phyloP scores from a whole-genome alignment of 2,797 vertebrate species.

The Threskiornis aethiopicus region DNA sequence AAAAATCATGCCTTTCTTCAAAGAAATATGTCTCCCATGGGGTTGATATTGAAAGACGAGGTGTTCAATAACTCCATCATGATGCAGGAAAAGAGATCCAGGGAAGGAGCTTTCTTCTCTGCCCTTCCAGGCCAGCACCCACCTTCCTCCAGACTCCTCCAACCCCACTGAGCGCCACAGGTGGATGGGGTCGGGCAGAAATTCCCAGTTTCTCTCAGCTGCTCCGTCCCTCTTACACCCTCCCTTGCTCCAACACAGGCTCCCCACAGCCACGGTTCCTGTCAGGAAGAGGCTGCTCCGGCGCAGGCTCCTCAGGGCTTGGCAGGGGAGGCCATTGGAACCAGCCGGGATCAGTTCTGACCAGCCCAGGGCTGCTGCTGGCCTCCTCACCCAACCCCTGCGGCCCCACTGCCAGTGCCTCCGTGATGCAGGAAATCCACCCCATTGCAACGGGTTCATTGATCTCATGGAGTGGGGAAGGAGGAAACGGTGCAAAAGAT shows the following conservation, averaged over 20 bases:
- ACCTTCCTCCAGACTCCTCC: no score
- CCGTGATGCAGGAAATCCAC: fast-evolving
- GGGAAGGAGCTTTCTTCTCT: not conserved
- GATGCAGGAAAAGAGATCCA: not conserved
- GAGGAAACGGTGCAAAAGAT: not conserved
- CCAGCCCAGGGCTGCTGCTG: not conserved
- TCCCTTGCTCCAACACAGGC: fast-evolving
- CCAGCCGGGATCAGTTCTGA: fast-evolving
- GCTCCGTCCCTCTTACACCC: not conserved
- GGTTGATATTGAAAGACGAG: not conserved
- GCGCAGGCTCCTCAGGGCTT: not conserved
- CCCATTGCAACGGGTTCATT: not conserved
- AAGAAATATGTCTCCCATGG: not conserved
- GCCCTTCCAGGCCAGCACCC: fast-evolving
- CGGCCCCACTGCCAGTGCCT: not conserved
- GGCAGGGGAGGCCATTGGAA: fast-evolving
- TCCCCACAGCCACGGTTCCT: fast-evolving
- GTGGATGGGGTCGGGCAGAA: fast-evolving
- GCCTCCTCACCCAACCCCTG: not conserved
- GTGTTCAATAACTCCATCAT: not conserved
- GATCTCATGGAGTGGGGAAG: not conserved
- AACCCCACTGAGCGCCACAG: fast-evolving
- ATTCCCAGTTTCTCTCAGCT: not conserved
- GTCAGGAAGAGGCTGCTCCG: fast-evolving
- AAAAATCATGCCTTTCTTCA: not conserved